A percentile compares a stretch with the other conserved stretches of the same genome.
phyloP scores from a whole-genome alignment of 2,888 invertebrate genomes.

The Folsomia candida region DNA sequence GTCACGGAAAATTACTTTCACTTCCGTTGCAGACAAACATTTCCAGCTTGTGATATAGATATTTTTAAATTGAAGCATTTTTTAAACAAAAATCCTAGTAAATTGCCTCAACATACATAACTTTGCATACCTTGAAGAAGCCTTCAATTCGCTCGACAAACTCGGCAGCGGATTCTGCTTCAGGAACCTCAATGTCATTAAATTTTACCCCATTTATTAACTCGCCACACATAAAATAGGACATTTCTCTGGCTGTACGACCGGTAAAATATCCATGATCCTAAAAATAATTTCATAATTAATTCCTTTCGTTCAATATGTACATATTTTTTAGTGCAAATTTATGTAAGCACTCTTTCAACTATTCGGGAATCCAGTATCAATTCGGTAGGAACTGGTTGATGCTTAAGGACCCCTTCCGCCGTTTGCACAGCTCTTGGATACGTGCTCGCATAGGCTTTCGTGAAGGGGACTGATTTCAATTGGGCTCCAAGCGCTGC shows the following conservation, averaged over 20 bases:
- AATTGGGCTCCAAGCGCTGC: conserved; percentile 28
- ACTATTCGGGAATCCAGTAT: conserved; percentile 26
- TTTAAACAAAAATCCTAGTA: too few relatives aligned
- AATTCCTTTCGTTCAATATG: too few relatives aligned
- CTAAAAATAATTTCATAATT: too few relatives aligned
- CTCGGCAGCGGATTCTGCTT: conserved; percentile 23
- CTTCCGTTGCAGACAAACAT: too few relatives aligned
- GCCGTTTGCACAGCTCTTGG: conserved; percentile 27
- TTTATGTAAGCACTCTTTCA: too few relatives aligned
- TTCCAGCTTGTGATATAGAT: too few relatives aligned
- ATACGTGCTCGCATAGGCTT: conserved; percentile 32
- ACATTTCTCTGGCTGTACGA: conserved; percentile 10
- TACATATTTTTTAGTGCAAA: too few relatives aligned
- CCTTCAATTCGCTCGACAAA: conserved; percentile 24
- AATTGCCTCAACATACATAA: too few relatives aligned
- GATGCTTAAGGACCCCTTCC: conserved; percentile 18
- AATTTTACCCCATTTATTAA: conserved; percentile 23
- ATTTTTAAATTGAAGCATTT: too few relatives aligned
- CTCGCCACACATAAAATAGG: conserved; percentile 8
- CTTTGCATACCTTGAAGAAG: too few relatives aligned
- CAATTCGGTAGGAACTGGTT: conserved; percentile 10
- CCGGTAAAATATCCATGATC: conserved; percentile 29
- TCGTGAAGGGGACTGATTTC: conserved; percentile 30
- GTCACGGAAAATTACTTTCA: too few relatives aligned
- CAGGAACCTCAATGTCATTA: conserved; percentile 25